A percentile compares a stretch with the other conserved stretches of the same genome.
These are phyloP conservation scores for Mustelus asterias DNA, from an alignment of 2,113 vertebrate species.

Conservation along the genomic window DNA sequence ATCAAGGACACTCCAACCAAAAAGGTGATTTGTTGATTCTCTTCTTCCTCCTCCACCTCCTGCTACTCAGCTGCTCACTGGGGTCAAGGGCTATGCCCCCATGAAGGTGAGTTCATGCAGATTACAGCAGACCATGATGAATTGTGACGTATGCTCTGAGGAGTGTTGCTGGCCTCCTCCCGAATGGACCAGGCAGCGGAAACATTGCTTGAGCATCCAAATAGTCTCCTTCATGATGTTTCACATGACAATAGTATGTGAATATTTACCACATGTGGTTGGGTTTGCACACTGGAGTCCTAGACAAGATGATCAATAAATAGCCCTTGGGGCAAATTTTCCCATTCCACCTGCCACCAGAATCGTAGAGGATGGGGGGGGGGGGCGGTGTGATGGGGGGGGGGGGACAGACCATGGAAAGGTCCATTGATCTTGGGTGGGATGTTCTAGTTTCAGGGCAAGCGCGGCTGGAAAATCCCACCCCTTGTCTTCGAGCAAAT, in stretches of 20 bases:
- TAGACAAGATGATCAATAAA: background rate
- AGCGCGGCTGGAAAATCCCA: too few species aligned
- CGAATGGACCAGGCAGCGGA: background rate
- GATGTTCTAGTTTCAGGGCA: too few species aligned
- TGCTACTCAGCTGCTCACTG: background rate
- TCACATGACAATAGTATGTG: background rate
- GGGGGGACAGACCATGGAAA: too few species aligned
- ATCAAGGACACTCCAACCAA: background rate
- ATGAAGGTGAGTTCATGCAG: too few species aligned
- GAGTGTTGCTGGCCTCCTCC: too few species aligned
- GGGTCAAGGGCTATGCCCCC: too few species aligned
- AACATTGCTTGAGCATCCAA: background rate
- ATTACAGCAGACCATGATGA: background rate
- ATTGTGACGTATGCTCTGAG: background rate
- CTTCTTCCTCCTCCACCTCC: background rate
- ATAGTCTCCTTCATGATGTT: background rate
- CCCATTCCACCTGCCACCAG: too few species aligned
- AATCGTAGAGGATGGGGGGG: too few species aligned
- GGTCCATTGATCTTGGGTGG: too few species aligned
- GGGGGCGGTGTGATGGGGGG: too few species aligned
- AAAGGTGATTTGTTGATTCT: background rate
- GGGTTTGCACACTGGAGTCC: background rate
- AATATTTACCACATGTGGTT: background rate
- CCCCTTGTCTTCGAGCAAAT: background rate
- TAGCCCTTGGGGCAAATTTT: background rate